phyloP scores from a whole-genome alignment of 1,140 invertebrate species.

The Heliconius himera region DNA sequence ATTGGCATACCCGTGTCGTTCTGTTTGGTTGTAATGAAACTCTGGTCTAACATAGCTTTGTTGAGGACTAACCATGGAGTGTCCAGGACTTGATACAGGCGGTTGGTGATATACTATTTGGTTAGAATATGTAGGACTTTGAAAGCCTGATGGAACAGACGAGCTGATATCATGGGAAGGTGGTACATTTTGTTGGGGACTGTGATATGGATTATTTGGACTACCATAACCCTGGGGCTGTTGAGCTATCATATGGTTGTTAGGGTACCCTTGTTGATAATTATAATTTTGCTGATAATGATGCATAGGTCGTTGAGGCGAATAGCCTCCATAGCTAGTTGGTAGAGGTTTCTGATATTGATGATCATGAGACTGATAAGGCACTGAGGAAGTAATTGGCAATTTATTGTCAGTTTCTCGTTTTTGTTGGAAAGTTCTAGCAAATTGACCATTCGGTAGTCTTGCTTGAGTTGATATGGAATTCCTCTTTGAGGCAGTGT shows the following conservation, averaged over 20 bases:
- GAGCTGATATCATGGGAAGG: constrained; percentile 64
- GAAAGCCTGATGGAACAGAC: constrained; percentile 62
- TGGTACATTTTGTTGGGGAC: constrained; percentile 71
- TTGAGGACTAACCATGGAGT: constrained; percentile 73
- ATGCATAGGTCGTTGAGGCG: constrained; percentile 65
- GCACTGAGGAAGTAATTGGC: constrained; percentile 49
- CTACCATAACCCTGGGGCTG: constrained; percentile 64
- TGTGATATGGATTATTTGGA: constrained; percentile 68
- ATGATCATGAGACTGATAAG: constrained; percentile 75
- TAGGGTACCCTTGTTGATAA: constrained; percentile 67
- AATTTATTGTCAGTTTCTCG: constrained; percentile 59
- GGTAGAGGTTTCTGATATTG: constrained; percentile 75
- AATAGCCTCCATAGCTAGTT: constrained; percentile 68
- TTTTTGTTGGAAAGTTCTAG: constrained; percentile 62
- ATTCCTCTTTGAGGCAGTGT: constrained; percentile 64
- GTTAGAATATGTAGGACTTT: constrained; percentile 70
- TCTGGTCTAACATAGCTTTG: constrained; percentile 61
- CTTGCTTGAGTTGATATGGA: constrained; percentile 63
- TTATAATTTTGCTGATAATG: constrained; percentile 71
- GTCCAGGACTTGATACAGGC: constrained; percentile 56
- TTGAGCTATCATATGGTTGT: constrained; percentile 61
- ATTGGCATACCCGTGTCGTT: constrained; percentile 69
- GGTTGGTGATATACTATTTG: constrained; percentile 65
- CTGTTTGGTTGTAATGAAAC: constrained; percentile 66
- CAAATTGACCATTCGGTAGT: constrained; percentile 65